Evolutionary conservation across 2,113 vertebrate species (phyloP).

Genomic region (Numida meleagris): DNA sequence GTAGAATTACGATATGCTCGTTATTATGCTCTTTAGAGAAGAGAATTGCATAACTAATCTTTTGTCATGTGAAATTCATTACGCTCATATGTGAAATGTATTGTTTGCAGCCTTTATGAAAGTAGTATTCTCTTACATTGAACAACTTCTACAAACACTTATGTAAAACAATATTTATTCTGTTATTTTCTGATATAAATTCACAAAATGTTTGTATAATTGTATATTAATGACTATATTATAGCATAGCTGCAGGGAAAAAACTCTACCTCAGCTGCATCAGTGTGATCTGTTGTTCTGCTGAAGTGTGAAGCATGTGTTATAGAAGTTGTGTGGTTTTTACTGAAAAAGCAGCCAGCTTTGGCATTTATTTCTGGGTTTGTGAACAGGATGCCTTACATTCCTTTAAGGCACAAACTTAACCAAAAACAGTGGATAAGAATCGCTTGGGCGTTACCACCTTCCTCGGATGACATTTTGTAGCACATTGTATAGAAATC

Average conservation of each 20-base stretch:
- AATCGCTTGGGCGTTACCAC: neutral
- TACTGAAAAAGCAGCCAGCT: neutral
- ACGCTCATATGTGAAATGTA: neutral
- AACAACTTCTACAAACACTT: neutral
- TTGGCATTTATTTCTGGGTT: neutral
- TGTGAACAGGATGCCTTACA: neutral
- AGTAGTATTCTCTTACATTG: neutral
- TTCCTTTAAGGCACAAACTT: neutral
- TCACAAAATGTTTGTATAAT: neutral
- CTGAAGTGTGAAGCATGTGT: neutral
- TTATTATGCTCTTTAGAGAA: neutral
- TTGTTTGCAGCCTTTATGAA: neutral
- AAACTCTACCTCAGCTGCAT: neutral
- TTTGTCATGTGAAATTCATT: neutral
- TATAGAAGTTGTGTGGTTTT: neutral
- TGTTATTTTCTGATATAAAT: neutral
- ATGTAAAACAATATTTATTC: neutral
- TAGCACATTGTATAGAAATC: neutral
- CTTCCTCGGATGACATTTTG: neutral
- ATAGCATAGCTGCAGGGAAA: neutral
- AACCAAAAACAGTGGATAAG: neutral
- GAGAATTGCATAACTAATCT: neutral
- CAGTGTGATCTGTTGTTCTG: neutral
- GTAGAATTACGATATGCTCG: neutral
- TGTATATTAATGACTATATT: neutral